phyloP scores from a whole-genome alignment of 2,113 vertebrate genomes.

The Mixornis gularis region DNA sequence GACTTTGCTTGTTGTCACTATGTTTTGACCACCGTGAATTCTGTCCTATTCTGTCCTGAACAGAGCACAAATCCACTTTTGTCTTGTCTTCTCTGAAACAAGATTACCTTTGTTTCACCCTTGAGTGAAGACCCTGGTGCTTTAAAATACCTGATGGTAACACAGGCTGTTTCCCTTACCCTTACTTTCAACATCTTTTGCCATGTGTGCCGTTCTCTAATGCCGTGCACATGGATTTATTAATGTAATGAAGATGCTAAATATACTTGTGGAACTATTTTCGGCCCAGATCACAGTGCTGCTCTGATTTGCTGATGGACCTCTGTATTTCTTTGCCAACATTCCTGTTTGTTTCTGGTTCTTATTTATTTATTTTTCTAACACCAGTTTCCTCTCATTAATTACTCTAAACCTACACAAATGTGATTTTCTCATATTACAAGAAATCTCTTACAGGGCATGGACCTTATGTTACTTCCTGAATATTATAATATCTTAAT shows the following conservation, averaged over 20 bases:
- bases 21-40: not conserved
- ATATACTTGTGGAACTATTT: slow-evolving; percentile 39
- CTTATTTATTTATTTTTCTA: slow-evolving; percentile 43
- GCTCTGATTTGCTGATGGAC: not conserved
- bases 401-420: slow-evolving; percentile 1
- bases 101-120: not conserved
- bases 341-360: slow-evolving; percentile 13
- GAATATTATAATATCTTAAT: slow-evolving; percentile 5
- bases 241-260: slow-evolving; percentile 1
- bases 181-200: not conserved
- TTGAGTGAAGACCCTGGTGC: not conserved
- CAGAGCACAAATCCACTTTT: not conserved
- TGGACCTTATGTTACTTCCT: slow-evolving; percentile 1
- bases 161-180: not conserved
- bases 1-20: not conserved
- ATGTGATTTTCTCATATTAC: slow-evolving; percentile 10
- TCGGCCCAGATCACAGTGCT: not conserved
- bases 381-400: slow-evolving; percentile 20
- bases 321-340: slow-evolving; percentile 26
- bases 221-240: not conserved
- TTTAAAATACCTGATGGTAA: not conserved
- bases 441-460: not conserved
- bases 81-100: not conserved
- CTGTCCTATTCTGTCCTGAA: not conserved
- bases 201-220: not conserved